Conservation (phyloP, 2,113 vertebrate genomes). For the Rattus rattus region DNA sequence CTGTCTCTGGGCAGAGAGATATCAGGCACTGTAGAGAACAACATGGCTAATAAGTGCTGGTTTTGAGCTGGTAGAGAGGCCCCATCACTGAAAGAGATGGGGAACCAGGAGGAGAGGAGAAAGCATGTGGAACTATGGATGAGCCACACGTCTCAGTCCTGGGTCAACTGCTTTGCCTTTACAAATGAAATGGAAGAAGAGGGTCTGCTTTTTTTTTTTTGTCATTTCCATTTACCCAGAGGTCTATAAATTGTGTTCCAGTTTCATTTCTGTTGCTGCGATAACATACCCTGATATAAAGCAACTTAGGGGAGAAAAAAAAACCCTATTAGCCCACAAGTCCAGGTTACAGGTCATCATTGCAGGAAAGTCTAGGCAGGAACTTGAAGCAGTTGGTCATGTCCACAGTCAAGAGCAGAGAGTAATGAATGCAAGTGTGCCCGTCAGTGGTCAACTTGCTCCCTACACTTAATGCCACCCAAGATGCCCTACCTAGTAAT, state of each 20-base stretch:
- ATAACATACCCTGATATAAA: not conserved
- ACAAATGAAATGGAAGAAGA: not conserved
- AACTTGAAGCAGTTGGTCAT: not conserved
- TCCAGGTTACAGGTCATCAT: no score
- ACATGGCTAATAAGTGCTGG: not conserved
- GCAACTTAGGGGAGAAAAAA: not conserved
- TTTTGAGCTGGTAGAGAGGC: not conserved
- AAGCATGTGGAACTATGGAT: not conserved
- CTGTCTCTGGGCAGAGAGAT: not conserved
- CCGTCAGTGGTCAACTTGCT: not conserved
- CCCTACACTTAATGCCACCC: not conserved
- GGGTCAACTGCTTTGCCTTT: not conserved
- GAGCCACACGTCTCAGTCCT: not conserved
- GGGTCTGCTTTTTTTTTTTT: not conserved
- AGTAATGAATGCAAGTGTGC: not conserved
- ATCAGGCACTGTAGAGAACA: not conserved
- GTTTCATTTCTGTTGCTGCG: not conserved
- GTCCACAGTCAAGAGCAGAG: not conserved
- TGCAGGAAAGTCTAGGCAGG: not conserved
- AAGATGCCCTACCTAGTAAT: not conserved
- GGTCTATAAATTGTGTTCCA: not conserved
- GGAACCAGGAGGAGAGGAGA: not conserved
- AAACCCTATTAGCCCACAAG: no score
- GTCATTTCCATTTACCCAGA: not conserved
- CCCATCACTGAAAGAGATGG: not conserved